These are phyloP conservation scores for Tinamus major DNA, from an alignment of 2,797 vertebrate genomes.

Conservation along the genomic window DNA sequence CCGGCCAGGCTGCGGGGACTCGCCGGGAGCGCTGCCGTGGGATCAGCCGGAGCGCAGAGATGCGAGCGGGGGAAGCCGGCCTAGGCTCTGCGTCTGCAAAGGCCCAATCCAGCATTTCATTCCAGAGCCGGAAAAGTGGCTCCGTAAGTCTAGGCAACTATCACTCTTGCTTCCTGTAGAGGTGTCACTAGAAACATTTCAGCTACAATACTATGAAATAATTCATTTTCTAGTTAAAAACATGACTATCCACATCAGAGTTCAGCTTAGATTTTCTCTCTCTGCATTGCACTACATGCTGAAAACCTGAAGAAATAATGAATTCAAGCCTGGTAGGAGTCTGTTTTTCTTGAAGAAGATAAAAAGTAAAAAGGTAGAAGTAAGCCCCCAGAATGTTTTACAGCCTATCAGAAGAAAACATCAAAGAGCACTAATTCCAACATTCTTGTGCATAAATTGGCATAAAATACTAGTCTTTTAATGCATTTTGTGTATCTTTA, in stretches of 20 bases:
- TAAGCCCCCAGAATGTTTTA: constrained; percentile 3
- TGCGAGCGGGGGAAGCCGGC: background rate
- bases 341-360: constrained; percentile 23
- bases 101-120: background rate
- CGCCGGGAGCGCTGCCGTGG: background rate
- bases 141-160: background rate
- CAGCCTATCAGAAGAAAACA: constrained; percentile 36
- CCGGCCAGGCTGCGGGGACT: background rate
- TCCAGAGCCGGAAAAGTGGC: background rate
- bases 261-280: background rate
- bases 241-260: background rate
- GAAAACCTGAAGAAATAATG: constrained; percentile 11
- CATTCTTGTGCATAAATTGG: background rate
- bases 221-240: constrained; percentile 7
- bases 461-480: background rate
- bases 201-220: background rate
- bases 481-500: background rate
- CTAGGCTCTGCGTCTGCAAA: background rate
- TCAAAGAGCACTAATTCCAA: background rate
- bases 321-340: constrained; percentile 2
- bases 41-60: background rate
- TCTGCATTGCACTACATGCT: background rate
- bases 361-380: constrained; percentile 2
- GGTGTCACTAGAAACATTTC: background rate
- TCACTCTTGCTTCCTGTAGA: background rate